phyloP scores from a whole-genome alignment of 2,888 invertebrate genomes.

The Athripsodes cinereus region DNA sequence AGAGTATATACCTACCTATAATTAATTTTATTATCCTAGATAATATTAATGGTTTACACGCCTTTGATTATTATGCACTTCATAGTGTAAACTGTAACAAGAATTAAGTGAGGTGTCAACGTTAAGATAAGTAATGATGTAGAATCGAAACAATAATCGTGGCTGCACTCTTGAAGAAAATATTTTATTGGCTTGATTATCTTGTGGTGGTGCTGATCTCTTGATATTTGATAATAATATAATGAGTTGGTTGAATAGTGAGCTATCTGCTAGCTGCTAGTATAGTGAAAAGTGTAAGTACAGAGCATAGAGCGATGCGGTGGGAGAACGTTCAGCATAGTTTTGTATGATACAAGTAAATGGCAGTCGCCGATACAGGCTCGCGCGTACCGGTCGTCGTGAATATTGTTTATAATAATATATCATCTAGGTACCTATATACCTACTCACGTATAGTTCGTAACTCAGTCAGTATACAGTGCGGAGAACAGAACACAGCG shows the following conservation, averaged over 20 bases:
- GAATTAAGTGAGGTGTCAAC: too few species aligned
- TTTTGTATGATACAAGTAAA: constrained; percentile 20
- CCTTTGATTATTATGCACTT: too few species aligned
- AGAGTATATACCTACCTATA: too few species aligned
- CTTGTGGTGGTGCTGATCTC: too few species aligned
- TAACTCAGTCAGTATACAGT: not conserved
- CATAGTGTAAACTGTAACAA: too few species aligned
- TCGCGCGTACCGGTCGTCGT: constrained; percentile 50
- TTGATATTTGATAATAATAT: too few species aligned
- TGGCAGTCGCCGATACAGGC: constrained; percentile 49
- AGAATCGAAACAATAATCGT: not conserved
- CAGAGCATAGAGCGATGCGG: constrained; percentile 36
- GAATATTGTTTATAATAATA: constrained; percentile 26
- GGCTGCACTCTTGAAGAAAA: constrained; percentile 9
- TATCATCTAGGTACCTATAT: not conserved
- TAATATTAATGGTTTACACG: too few species aligned
- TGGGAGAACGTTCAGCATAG: constrained; percentile 31
- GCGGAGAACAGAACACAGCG: not conserved
- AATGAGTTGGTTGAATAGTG: too few species aligned
- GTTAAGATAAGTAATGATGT: too few species aligned
- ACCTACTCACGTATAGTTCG: too few species aligned
- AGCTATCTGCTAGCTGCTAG: constrained; percentile 30
- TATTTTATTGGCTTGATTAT: constrained; percentile 13
- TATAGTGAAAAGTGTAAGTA: constrained; percentile 35
- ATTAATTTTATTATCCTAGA: too few species aligned